A percentile compares a stretch with the other conserved stretches of the same genome.
phyloP scores from a whole-genome alignment of 1,140 invertebrate species.

The Brachionus rotundiformis region DNA sequence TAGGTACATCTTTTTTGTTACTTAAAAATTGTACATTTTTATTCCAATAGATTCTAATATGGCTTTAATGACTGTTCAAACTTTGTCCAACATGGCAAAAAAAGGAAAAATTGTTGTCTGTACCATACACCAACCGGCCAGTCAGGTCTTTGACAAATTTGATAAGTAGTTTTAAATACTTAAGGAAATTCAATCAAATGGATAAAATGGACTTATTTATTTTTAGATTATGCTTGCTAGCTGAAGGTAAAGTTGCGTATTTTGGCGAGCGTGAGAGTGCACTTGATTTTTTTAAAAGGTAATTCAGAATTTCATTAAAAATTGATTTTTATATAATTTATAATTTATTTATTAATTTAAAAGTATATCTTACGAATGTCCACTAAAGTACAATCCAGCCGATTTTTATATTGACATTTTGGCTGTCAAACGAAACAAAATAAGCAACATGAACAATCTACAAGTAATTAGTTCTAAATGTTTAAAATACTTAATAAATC shows the following conservation, averaged over 20 bases:
- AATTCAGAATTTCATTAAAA: slow-evolving; percentile 66
- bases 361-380: slow-evolving; percentile 65
- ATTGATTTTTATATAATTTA: no score
- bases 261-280: slow-evolving; percentile 79
- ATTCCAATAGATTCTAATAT: slow-evolving; percentile 76
- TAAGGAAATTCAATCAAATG: no score
- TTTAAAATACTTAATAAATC: no score
- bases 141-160: slow-evolving; percentile 91
- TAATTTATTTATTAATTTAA: no score
- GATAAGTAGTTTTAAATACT: no score
- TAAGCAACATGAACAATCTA: slow-evolving; percentile 61
- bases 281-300: slow-evolving; percentile 40
- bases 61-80: slow-evolving; percentile 82
- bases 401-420: slow-evolving; percentile 90
- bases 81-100: slow-evolving; percentile 73
- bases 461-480: slow-evolving; percentile 68
- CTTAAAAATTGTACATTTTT: not conserved
- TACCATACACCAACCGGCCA: slow-evolving; percentile 94
- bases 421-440: slow-evolving; percentile 79
- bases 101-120: slow-evolving; percentile 90
- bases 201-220: no score
- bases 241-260: slow-evolving; percentile 73
- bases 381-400: slow-evolving; percentile 85
- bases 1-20: slow-evolving; percentile 60
- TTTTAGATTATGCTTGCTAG: slow-evolving; percentile 30